Base-by-base conservation (phyloP, 2,113 vertebrate genomes). In the Grantiella picta region DNA sequence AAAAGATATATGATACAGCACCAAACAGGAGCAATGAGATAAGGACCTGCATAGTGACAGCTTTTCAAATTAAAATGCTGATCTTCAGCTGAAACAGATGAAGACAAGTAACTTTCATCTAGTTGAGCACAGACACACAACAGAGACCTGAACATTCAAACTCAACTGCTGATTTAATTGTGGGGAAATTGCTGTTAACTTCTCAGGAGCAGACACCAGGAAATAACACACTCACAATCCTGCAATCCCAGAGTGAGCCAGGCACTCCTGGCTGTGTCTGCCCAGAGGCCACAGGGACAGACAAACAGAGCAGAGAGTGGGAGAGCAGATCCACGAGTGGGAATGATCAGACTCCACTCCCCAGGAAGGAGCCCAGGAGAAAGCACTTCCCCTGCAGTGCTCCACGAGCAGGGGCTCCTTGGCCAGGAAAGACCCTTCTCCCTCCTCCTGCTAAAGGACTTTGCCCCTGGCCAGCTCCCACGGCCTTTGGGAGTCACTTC, bases 91-190 rank as follows among this genome's bases (percentile, higher is more conserved):
- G 80, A 89, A 83, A 90, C 76, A 88, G 75, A 94, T 86, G 75
- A 92, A 92, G 88, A 80, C 29, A 15, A 91, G 82, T 54, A 83
- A 70, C 79, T 96, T 82, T 40, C 35, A 86, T 77, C 72, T 69
- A 33, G 36, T 11, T 12, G 31, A 69, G 68, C 52, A 76, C 4
- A 63, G 70, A 97, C 89, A 80, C 11, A 76, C 63, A 91, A 75
- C 86, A 93, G 82, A 91, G 72, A 70, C 42, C 42, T 70, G 42
- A 83, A 86, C 92, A 86, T 40, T 70, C 85, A 90, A 64, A 86
- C 7, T 35, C 40, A 82, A 73, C 47, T 61, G 75, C 57, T 64
- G 69, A 7, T 27, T 92, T 66, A 35, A 82, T 36, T 2, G 14
- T 28, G 53, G 36, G 53, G 18, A 72, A 90, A 86, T 38, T 25